Percentiles rank a stretch among this genome's conserved stretches.
Evolutionary conservation across 2,888 invertebrate species (phyloP).

Genomic region (Pogonocherus hispidulus): DNA sequence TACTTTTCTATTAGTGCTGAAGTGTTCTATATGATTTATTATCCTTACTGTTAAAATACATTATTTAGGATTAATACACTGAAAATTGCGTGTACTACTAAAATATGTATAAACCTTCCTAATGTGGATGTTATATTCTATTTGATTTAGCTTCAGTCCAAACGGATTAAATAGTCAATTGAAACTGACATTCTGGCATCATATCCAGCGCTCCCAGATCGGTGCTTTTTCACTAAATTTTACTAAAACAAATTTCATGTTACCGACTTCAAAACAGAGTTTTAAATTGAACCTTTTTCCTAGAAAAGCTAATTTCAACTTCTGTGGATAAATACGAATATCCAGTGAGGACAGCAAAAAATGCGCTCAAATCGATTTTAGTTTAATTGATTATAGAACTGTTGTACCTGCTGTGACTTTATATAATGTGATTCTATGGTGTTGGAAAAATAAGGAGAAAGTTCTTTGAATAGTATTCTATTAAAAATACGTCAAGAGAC

Average conservation of each 20-base stretch:
- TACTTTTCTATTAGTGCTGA: neutral
- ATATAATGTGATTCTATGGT: no score
- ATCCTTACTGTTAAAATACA: conserved; percentile 2
- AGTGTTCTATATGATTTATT: conserved; percentile 9
- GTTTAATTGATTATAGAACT: no score
- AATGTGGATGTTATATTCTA: conserved; percentile 13
- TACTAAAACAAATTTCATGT: conserved; percentile 11
- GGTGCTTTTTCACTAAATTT: conserved; percentile 8
- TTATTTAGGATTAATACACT: conserved; percentile 18
- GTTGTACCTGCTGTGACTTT: no score
- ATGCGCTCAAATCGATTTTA: no score
- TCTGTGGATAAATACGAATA: no score
- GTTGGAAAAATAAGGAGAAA: no score
- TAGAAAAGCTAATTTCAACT: neutral
- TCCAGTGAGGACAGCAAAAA: no score
- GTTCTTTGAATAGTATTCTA: no score
- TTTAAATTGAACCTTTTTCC: neutral
- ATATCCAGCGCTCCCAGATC: neutral
- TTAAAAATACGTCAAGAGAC: no score
- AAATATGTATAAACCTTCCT: conserved; percentile 16
- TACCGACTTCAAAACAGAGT: neutral
- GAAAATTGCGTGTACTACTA: conserved; percentile 1
- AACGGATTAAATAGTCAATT: conserved; percentile 23
- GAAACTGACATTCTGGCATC: conserved; percentile 21
- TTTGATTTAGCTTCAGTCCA: conserved; percentile 17